Conservation (phyloP, 2,113 vertebrate genomes). For the Etheostoma spectabile region DNA sequence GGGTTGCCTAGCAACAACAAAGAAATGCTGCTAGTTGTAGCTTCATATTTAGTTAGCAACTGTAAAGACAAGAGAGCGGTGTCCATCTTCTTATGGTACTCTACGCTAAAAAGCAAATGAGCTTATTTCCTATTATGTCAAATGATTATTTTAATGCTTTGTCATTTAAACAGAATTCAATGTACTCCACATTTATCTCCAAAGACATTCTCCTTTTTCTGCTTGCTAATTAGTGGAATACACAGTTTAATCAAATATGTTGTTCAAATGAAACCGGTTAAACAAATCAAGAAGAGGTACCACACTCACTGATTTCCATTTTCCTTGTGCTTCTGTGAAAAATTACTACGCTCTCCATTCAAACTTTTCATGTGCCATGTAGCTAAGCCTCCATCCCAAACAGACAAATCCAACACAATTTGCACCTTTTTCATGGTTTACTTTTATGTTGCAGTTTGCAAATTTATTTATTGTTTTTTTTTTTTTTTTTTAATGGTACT, state of each 20-base stretch:
- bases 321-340: slow-evolving; percentile 1
- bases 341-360: slow-evolving; percentile 17
- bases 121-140: neutral
- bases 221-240: neutral
- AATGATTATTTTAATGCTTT: neutral
- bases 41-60: neutral
- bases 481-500: slow-evolving; percentile 68
- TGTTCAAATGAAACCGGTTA: slow-evolving; percentile 1
- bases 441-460: slow-evolving; percentile 79
- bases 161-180: neutral
- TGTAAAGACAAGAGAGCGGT: too few species aligned
- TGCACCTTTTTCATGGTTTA: slow-evolving; percentile 74
- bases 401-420: slow-evolving; percentile 44
- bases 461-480: slow-evolving; percentile 48
- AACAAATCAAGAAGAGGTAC: slow-evolving; percentile 15
- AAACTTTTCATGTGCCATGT: slow-evolving; percentile 63
- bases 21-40: neutral
- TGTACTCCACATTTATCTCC: neutral
- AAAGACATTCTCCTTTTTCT: neutral
- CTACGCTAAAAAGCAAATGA: neutral
- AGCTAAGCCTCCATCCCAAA: slow-evolving; percentile 14
- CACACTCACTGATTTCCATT: slow-evolving; percentile 4
- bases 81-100: neutral
- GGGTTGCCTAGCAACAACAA: neutral
- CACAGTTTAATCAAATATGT: slow-evolving; percentile 1